A percentile compares a stretch with the other conserved stretches of the same genome.
phyloP scores from a whole-genome alignment of 2,888 invertebrate genomes.

The Dysmachus trigonus region DNA sequence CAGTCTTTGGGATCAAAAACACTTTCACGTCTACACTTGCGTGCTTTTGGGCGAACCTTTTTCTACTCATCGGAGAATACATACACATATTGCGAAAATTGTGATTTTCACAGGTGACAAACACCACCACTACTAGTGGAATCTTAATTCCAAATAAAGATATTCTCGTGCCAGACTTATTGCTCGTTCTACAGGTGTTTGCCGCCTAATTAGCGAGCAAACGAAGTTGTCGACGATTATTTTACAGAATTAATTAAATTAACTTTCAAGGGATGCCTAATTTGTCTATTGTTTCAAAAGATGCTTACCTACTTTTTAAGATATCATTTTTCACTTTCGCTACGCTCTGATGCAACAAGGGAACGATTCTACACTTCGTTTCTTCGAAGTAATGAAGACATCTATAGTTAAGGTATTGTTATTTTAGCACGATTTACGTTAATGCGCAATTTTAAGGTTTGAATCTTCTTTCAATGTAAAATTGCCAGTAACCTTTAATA shows the following conservation, averaged over 20 bases:
- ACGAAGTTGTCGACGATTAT: background rate
- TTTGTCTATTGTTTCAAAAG: background rate
- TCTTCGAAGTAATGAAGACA: background rate
- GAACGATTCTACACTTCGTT: background rate
- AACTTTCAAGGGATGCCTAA: background rate
- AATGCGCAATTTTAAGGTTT: background rate
- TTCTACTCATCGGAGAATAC: background rate
- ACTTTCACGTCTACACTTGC: background rate
- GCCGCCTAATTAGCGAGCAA: background rate
- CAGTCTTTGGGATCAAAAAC: background rate
- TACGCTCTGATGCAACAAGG: background rate
- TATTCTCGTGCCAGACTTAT: background rate
- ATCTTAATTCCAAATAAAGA: background rate
- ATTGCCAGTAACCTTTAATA: background rate
- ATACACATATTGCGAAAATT: background rate
- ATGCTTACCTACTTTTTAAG: background rate
- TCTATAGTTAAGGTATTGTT: background rate
- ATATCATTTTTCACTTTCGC: background rate
- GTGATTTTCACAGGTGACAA: background rate
- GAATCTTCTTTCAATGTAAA: background rate
- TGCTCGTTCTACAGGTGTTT: background rate
- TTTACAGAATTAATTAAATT: background rate
- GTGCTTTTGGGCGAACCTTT: background rate
- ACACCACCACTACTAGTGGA: background rate
- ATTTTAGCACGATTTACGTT: background rate